Conservation (phyloP, 1,140 invertebrate genomes). For the Brachionus rotundiformis region DNA sequence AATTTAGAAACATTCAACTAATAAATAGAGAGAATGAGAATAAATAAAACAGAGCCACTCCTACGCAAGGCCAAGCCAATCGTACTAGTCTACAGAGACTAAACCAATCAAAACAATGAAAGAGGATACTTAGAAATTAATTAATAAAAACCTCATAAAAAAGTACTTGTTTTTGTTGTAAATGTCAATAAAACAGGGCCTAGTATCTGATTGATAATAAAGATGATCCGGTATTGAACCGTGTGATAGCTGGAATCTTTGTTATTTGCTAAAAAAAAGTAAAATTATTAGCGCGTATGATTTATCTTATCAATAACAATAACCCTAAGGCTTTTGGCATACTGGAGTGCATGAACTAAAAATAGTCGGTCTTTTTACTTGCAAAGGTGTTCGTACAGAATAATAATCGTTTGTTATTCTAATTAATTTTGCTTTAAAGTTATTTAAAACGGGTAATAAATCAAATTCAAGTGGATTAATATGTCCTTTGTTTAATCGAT, state of each 20-base stretch:
- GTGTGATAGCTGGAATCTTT: constrained; percentile 4
- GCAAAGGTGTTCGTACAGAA: not conserved
- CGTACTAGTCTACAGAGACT: not conserved
- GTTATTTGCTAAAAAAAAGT: constrained; percentile 14
- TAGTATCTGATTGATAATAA: constrained; percentile 43
- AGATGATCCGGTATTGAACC: constrained; percentile 29
- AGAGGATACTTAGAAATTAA: constrained; percentile 21
- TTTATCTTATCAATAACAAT: not conserved
- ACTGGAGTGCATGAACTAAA: not conserved
- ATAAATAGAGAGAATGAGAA: not conserved
- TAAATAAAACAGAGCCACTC: not conserved
- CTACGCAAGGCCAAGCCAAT: not conserved
- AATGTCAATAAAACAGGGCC: constrained; percentile 32
- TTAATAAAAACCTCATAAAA: constrained; percentile 14
- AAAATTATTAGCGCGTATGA: constrained; percentile 1
- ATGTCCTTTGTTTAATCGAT: constrained; percentile 14
- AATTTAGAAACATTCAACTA: not conserved
- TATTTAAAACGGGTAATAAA: constrained; percentile 9
- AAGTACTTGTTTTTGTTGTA: constrained; percentile 36
- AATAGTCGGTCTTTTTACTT: not conserved
- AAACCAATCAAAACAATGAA: constrained; percentile 2
- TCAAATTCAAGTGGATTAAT: constrained; percentile 19
- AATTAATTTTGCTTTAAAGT: constrained; percentile 6
- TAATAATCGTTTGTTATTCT: constrained; percentile 20
- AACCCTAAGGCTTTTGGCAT: not conserved